These are phyloP conservation scores for Thamnophis elegans DNA, from an alignment of 2,797 vertebrate species.

Conservation along the genomic window DNA sequence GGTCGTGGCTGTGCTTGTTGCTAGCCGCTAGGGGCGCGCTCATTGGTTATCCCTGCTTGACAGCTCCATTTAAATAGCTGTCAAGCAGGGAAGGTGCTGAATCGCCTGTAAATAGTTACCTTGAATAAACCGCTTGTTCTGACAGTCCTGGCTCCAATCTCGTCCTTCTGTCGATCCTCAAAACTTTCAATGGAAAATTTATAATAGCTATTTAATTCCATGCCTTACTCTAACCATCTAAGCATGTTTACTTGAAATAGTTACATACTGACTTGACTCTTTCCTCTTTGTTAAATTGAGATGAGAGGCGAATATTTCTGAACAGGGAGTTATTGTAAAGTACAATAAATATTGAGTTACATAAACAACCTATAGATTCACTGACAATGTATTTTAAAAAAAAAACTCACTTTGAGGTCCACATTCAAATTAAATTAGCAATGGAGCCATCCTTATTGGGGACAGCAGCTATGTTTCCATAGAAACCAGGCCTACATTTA, in stretches of 20 bases:
- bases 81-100: no score
- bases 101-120: no score
- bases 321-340: neutral
- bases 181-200: neutral
- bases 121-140: no score
- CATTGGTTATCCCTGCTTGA: no score
- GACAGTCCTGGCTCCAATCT: no score
- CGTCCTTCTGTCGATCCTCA: no score
- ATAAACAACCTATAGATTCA: neutral
- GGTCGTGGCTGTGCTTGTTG: no score
- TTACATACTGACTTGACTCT: neutral
- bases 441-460: neutral
- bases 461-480: neutral
- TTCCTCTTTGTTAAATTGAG: neutral
- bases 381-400: neutral
- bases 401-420: neutral
- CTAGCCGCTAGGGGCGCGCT: no score
- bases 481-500: neutral
- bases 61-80: no score
- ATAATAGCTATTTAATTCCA: neutral
- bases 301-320: neutral
- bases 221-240: neutral
- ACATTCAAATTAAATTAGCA: neutral
- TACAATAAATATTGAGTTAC: neutral
- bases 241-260: neutral